Percentiles rank a stretch among this genome's conserved stretches.
phyloP scores from a whole-genome alignment of 2,113 vertebrate genomes.

The Gymnobelideus leadbeateri region DNA sequence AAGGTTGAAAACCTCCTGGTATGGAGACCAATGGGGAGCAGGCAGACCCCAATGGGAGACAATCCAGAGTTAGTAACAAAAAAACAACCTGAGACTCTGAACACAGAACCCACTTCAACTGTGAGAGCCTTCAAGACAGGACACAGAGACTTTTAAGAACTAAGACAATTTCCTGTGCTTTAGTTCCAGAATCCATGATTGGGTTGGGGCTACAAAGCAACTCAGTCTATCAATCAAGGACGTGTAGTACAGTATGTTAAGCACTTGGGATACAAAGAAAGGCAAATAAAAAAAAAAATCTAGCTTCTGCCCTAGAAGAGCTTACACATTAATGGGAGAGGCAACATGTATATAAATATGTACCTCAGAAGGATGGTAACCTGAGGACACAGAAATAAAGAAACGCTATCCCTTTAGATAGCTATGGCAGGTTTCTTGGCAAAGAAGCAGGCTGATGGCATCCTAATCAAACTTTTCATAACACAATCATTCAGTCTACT shows the following conservation, averaged over 20 bases:
- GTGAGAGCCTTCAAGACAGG: background rate
- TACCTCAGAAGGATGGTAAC: background rate
- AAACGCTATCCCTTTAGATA: slow-evolving; percentile 6
- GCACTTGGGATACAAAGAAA: background rate
- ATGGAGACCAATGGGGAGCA: background rate
- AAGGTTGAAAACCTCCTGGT: background rate
- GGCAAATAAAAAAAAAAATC: background rate
- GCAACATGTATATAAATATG: background rate
- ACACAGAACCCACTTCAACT: background rate
- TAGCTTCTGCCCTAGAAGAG: background rate
- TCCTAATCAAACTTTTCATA: background rate
- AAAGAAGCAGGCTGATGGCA: background rate
- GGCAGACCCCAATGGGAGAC: background rate
- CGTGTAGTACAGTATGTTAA: background rate
- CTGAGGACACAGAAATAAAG: background rate
- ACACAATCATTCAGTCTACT: background rate
- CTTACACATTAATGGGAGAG: background rate
- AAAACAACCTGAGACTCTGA: background rate
- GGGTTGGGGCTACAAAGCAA: background rate
- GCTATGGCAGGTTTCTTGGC: background rate
- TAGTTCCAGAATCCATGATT: background rate
- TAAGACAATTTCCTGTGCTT: background rate
- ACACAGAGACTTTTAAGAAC: background rate
- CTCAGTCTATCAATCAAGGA: background rate
- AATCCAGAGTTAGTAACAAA: background rate